These are phyloP conservation scores for Xestia rhomboidea DNA, from an alignment of 2,888 invertebrate species.

Conservation along the genomic window DNA sequence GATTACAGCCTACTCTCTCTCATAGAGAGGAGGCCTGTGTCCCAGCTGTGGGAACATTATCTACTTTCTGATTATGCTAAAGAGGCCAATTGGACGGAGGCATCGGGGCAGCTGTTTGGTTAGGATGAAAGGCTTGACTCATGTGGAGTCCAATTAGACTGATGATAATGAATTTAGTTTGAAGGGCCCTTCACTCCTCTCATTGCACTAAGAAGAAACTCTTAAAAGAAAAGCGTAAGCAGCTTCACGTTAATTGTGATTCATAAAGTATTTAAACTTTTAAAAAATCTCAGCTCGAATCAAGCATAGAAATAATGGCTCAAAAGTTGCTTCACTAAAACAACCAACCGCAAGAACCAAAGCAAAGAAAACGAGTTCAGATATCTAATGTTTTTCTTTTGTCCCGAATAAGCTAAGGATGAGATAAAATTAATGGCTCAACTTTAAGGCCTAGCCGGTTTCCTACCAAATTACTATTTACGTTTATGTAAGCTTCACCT, in stretches of 20 bases:
- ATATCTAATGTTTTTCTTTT: constrained; percentile 36
- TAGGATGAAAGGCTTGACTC: not conserved
- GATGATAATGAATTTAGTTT: not conserved
- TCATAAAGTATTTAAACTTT: not conserved
- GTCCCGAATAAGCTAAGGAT: constrained; percentile 34
- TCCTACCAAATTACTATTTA: constrained; percentile 37
- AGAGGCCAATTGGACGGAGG: not conserved
- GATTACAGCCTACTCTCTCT: not conserved
- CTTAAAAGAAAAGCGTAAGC: not conserved
- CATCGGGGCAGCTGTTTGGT: not conserved
- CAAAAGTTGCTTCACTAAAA: not conserved
- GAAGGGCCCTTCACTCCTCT: not conserved
- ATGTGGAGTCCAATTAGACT: too few relatives aligned
- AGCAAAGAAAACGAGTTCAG: constrained; percentile 8
- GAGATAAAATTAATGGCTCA: constrained; percentile 45
- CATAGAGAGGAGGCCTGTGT: not conserved
- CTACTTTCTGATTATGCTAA: not conserved
- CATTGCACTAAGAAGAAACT: not conserved
- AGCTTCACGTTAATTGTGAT: not conserved
- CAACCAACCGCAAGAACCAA: not conserved
- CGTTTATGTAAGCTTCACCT: constrained; percentile 40
- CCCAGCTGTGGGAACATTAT: not conserved
- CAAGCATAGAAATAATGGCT: not conserved
- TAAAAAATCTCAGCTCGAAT: not conserved
- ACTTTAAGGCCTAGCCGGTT: constrained; percentile 39